Percentiles rank a stretch among this genome's conserved stretches.
phyloP scores from a whole-genome alignment of 2,113 vertebrate genomes.

The Nothoprocta pentlandii region DNA sequence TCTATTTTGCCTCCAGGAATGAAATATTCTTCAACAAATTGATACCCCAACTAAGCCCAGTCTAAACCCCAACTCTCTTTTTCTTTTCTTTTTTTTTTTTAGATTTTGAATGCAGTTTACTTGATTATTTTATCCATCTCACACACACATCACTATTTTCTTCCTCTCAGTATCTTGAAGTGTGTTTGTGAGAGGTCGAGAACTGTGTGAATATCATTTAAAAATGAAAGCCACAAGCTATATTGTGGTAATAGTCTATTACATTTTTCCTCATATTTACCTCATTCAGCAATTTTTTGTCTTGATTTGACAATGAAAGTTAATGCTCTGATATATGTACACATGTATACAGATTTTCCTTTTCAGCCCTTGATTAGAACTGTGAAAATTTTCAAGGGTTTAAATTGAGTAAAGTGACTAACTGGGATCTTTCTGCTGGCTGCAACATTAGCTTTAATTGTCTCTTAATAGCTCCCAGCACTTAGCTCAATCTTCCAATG shows the following conservation, averaged over 20 bases:
- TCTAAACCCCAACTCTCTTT: background rate
- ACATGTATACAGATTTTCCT: background rate
- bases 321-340: slow-evolving; percentile 44
- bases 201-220: background rate
- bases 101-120: background rate
- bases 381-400: background rate
- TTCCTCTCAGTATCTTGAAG: background rate
- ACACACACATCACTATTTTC: background rate
- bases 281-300: slow-evolving; percentile 20
- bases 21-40: background rate
- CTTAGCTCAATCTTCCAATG: background rate
- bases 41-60: background rate
- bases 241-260: background rate
- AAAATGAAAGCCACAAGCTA: background rate
- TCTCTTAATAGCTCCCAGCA: slow-evolving; percentile 9
- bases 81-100: background rate
- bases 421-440: slow-evolving; percentile 7
- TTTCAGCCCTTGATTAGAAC: slow-evolving; percentile 43
- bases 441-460: slow-evolving; percentile 55
- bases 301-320: slow-evolving; percentile 53
- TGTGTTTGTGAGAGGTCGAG: background rate
- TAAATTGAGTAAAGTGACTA: slow-evolving; percentile 14
- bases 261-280: background rate
- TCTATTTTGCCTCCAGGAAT: background rate
- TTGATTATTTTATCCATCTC: background rate